These are phyloP conservation scores for Caenorhabditis sp. DNA, from an alignment of 2,888 invertebrate genomes.

Conservation along the genomic window DNA sequence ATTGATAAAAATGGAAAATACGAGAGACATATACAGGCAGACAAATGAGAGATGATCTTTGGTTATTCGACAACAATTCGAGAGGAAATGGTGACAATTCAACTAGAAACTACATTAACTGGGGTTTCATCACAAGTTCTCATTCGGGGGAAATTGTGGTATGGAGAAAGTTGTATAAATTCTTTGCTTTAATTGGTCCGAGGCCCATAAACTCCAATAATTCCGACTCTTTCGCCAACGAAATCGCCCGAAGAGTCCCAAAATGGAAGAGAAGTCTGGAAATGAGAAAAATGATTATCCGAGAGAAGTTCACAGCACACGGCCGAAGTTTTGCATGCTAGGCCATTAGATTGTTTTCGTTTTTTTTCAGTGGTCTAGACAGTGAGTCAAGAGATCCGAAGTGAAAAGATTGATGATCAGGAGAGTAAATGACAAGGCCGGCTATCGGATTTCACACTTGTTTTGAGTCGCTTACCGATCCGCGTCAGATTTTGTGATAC, in stretches of 20 bases:
- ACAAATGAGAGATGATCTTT: slow-evolving; percentile 48
- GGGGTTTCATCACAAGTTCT: slow-evolving; percentile 8
- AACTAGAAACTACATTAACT: slow-evolving; percentile 12
- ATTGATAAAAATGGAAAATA: neutral
- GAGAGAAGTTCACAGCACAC: slow-evolving; percentile 5
- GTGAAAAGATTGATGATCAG: neutral
- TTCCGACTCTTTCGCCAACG: slow-evolving; percentile 68
- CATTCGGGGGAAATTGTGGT: slow-evolving; percentile 9
- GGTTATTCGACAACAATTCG: slow-evolving; percentile 2
- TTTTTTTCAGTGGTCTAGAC: neutral
- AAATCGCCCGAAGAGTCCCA: slow-evolving; percentile 68
- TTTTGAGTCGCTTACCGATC: slow-evolving; percentile 58
- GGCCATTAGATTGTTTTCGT: neutral
- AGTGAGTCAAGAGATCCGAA: neutral
- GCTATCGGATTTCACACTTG: slow-evolving; percentile 24
- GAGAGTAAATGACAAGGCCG: slow-evolving; percentile 1
- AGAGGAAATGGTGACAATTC: slow-evolving; percentile 8
- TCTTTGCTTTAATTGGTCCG: slow-evolving; percentile 74
- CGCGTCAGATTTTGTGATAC: slow-evolving; percentile 74
- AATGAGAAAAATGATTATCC: neutral
- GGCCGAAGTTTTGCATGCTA: neutral
- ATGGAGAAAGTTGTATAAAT: slow-evolving; percentile 69
- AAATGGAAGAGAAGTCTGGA: slow-evolving; percentile 71
- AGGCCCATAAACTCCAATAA: slow-evolving; percentile 73
- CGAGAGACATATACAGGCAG: too few species aligned